Base-by-base conservation (phyloP, 2,888 invertebrate genomes). In the Disparrhopalites patrizii region DNA sequence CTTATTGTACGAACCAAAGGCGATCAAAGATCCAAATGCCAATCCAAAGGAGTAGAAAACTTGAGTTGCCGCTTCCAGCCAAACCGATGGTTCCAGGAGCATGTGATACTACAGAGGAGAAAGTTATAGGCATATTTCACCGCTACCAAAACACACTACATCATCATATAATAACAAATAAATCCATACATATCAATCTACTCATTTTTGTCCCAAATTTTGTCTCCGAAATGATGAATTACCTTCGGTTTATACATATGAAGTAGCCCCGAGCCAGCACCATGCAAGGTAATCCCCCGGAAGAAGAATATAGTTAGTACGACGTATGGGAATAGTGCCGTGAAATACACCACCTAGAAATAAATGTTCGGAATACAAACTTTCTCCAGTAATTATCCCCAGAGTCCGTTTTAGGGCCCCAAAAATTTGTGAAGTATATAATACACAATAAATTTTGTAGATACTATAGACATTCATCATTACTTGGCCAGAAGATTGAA, bases 1-100 rank as follows among this genome's bases (percentile, higher is more conserved):
- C 0, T 92, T 89, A 80, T 96, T 96, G 83, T 96, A 96, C 73
- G 93, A 93, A 62, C 95, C 94, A 79, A 95, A 96, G 1, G 95
- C 94, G 76, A 96, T 94, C 66, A 96, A 83, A 0, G 94, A 95
- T 2, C 96, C 96, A 80, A 96, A 96, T 5, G 94, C 95, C 67
- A 96, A 82, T 2, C 95, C 95, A 79, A 93, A 92, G 1, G 94
- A 94, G 81, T 95, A 96, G 82, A 96, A 96, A 2, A 96, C 95
- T 82, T 96, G 96, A 0, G 95, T 95, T 1, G 96, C 95, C 2
- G 96, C 95, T 78, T 95, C 95, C 76, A 96, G 81, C 96, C 96
- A 96, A 0, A 95, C 94, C 4, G 87, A 90, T 0, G 95, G 93
- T 76, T 92, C 87, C 54, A 87, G 81, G 20, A 96, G 83, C 78